phyloP scores from a whole-genome alignment of 2,888 invertebrate genomes.

The Thysanoteuthis rhombus region DNA sequence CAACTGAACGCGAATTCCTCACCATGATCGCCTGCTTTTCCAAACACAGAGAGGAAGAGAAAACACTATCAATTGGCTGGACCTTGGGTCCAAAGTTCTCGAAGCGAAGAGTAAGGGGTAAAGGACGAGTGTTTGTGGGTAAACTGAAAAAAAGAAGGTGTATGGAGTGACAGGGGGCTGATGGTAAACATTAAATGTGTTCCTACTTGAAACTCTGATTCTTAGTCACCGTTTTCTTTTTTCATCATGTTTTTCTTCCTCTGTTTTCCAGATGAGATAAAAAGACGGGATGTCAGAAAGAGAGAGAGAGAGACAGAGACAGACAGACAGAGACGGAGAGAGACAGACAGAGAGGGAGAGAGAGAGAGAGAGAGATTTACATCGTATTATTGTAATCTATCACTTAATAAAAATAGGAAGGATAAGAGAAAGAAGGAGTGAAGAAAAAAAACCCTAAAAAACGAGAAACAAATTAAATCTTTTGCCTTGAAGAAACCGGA shows the following conservation, averaged over 20 bases:
- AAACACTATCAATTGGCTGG: background rate
- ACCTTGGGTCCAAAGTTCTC: background rate
- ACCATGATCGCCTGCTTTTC: background rate
- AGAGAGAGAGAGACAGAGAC: no score
- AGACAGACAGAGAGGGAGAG: no score
- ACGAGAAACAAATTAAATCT: no score
- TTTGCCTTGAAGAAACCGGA: no score
- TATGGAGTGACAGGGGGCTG: background rate
- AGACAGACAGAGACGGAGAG: no score
- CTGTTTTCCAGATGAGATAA: no score
- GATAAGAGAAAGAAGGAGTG: no score
- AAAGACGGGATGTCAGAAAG: no score
- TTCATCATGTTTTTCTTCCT: background rate
- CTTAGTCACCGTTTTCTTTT: background rate
- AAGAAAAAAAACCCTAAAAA: no score
- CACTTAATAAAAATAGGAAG: no score
- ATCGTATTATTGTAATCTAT: no score
- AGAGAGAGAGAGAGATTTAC: no score
- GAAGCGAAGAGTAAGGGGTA: background rate
- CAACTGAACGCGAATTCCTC: conserved; percentile 14
- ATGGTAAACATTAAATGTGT: background rate
- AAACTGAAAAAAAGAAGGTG: background rate
- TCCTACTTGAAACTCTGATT: background rate
- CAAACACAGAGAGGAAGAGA: background rate
- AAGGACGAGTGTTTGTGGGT: background rate